Percentiles rank a stretch among this genome's conserved stretches.
Conservation (phyloP, 2,888 invertebrate species). For the Thymelicus lineola region DNA sequence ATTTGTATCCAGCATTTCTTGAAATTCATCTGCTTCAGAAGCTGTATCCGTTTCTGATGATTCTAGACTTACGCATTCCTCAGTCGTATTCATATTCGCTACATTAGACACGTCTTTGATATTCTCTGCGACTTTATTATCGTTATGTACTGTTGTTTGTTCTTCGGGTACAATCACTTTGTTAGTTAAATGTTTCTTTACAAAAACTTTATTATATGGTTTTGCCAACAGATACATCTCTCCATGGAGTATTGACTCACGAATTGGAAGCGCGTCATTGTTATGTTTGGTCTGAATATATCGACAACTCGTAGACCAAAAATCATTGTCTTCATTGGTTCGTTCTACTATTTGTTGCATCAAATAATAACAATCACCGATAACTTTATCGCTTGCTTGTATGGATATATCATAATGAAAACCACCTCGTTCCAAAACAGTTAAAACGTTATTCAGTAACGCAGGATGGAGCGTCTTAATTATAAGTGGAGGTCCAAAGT, state of each 20-base stretch:
- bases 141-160: neutral
- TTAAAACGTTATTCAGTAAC: neutral
- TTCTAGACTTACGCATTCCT: neutral
- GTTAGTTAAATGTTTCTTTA: neutral
- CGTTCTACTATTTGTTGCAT: conserved; percentile 3
- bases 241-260: neutral
- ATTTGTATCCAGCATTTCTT: neutral
- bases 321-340: neutral
- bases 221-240: neutral
- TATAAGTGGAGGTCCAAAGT: conserved; percentile 37
- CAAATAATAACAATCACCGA: neutral
- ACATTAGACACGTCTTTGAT: neutral
- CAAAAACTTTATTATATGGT: neutral
- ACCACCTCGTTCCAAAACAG: neutral
- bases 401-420: conserved; percentile 15
- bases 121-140: neutral
- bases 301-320: conserved; percentile 10
- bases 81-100: neutral
- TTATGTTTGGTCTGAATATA: conserved; percentile 11
- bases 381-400: neutral
- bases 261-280: neutral
- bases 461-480: conserved; percentile 15
- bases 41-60: neutral
- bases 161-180: neutral
- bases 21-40: neutral